Evolutionary conservation across 1,140 invertebrate species (phyloP).

Genomic region (Megathymus violae): DNA sequence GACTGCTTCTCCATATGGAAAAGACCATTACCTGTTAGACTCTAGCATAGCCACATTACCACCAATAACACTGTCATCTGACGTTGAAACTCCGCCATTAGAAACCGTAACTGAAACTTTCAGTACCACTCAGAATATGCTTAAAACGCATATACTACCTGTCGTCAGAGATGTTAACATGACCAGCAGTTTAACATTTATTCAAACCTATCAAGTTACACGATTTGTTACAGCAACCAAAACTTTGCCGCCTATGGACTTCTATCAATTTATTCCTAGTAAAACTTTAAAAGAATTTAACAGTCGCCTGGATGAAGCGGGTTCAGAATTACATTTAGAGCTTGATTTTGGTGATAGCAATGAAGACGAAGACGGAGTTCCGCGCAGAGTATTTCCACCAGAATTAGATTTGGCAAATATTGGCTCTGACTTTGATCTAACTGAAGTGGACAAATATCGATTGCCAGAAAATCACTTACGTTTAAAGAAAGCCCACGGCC

Average conservation of each 20-base stretch:
- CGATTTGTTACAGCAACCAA: slow-evolving; percentile 94
- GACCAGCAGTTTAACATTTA: slow-evolving; percentile 90
- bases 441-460: slow-evolving; percentile 87
- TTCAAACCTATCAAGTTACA: slow-evolving; percentile 94
- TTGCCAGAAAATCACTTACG: slow-evolving; percentile 83
- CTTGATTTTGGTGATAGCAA: slow-evolving; percentile 93
- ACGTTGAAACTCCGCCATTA: slow-evolving; percentile 90
- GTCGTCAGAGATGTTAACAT: slow-evolving; percentile 89
- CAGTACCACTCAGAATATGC: slow-evolving; percentile 93
- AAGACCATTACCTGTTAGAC: slow-evolving; percentile 88
- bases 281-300: slow-evolving; percentile 95
- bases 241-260: slow-evolving; percentile 93
- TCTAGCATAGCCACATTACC: slow-evolving; percentile 92
- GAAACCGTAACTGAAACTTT: slow-evolving; percentile 96
- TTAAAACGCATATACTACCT: slow-evolving; percentile 94
- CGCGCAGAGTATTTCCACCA: slow-evolving; percentile 85
- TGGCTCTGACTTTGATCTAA: slow-evolving; percentile 88
- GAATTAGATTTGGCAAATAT: slow-evolving; percentile 87
- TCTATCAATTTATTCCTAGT: slow-evolving; percentile 93
- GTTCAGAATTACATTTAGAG: slow-evolving; percentile 92
- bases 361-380: slow-evolving; percentile 87
- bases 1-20: slow-evolving; percentile 89
- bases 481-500: slow-evolving; percentile 85
- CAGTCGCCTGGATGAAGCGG: slow-evolving; percentile 93
- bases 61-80: slow-evolving; percentile 89